Percentiles rank a stretch among this genome's conserved stretches.
Evolutionary conservation across 2,113 vertebrate genomes (phyloP).

Genomic region (Collichthys lucidus): DNA sequence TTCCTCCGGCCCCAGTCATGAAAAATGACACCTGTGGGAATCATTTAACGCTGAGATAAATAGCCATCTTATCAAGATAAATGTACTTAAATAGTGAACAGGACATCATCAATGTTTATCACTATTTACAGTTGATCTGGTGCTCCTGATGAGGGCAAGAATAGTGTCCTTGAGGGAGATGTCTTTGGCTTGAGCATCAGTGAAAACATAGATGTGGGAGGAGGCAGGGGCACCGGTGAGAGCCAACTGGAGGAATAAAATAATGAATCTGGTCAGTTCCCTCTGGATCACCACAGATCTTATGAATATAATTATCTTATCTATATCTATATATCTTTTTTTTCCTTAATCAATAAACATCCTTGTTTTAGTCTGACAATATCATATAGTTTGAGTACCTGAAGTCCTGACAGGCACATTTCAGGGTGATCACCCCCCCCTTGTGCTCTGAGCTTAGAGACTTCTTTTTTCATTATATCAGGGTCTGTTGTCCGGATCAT

Average conservation of each 20-base stretch:
- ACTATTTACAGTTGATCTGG: conserved; percentile 78
- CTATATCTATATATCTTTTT: no score
- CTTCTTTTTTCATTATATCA: conserved; percentile 77
- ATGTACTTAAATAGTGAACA: neutral
- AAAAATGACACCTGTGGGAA: conserved; percentile 79
- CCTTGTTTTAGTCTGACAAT: neutral
- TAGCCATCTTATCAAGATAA: accelerated
- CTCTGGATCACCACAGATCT: neutral
- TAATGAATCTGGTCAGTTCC: neutral
- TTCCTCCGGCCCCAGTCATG: neutral
- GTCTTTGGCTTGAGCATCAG: conserved; percentile 83
- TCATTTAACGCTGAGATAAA: neutral
- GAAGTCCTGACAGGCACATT: conserved; percentile 84
- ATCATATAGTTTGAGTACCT: conserved; percentile 62
- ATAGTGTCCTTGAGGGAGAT: conserved; percentile 75
- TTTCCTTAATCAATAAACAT: neutral
- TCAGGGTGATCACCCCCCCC: conserved; percentile 78
- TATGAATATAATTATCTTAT: no score
- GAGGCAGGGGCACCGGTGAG: conserved; percentile 78
- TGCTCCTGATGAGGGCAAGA: conserved; percentile 75
- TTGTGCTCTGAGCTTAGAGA: conserved; percentile 21
- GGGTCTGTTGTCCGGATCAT: conserved; percentile 74
- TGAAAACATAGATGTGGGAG: conserved; percentile 83
- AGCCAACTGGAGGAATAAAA: conserved; percentile 75
- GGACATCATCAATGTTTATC: neutral